Evolutionary conservation across 2,888 invertebrate genomes (phyloP).

Genomic region (Troides aeacus): DNA sequence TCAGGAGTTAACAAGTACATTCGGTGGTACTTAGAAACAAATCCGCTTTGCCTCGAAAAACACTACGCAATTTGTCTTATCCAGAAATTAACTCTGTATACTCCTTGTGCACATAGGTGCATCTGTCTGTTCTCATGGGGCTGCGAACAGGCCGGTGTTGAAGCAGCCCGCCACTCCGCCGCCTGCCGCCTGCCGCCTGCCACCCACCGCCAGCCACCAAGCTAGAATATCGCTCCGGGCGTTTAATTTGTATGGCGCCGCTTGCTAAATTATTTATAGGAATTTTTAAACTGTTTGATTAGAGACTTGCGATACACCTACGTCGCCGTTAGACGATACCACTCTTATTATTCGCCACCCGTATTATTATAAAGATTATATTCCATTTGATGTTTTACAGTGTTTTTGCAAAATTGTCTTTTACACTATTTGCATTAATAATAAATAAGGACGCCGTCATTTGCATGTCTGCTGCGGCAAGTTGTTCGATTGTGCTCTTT

Average conservation of each 20-base stretch:
- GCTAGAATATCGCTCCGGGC: conserved; percentile 53
- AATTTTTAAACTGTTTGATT: conserved; percentile 48
- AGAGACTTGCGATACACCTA: conserved; percentile 34
- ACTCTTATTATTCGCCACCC: too few species aligned
- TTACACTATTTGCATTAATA: not conserved
- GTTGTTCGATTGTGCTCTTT: conserved; percentile 29
- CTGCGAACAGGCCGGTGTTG: conserved; percentile 57
- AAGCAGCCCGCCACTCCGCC: conserved; percentile 39
- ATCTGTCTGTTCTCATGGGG: conserved; percentile 71
- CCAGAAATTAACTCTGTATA: conserved; percentile 12
- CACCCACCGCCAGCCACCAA: conserved; percentile 50
- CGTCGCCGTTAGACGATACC: too few species aligned
- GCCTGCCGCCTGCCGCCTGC: conserved; percentile 40
- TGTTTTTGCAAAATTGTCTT: not conserved
- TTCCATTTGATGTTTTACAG: not conserved
- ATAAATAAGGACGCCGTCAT: conserved; percentile 9
- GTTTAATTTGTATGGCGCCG: conserved; percentile 62
- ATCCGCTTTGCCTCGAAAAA: too few species aligned
- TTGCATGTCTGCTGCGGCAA: not conserved
- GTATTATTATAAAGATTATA: too few species aligned
- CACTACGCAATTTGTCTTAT: conserved; percentile 11
- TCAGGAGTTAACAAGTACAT: not conserved
- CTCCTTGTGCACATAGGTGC: conserved; percentile 44
- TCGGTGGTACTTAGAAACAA: not conserved
- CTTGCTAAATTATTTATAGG: conserved; percentile 47